Base-by-base conservation (phyloP, 2,113 vertebrate species). In the Centropus unirufus region DNA sequence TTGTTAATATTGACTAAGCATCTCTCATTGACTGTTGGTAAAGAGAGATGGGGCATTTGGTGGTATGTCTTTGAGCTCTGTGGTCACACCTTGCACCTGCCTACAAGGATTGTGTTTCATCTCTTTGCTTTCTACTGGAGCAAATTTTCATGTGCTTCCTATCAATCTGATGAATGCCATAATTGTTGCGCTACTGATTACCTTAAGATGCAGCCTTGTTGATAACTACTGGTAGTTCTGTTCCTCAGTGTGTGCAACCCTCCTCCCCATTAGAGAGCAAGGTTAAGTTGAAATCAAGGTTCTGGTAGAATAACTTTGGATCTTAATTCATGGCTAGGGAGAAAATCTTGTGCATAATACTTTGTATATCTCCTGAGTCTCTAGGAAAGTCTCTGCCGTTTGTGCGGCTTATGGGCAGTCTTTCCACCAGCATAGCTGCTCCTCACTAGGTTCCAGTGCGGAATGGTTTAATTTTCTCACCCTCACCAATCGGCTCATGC, bases 261-360 rank as follows among this genome's bases (percentile, higher is more conserved):
- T 75, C 13, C 52, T 84, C 70, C 0, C 0, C 52, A 87, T 4
- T 49, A 46, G 40, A 89, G 14, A 69, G 23, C 32, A 68, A 64
- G 22, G 29, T 52, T 61, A 57, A 61, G 40, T 34, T 63, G 46
- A 57, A 82, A 68, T 13, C 11, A 27, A 32, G 29, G 51, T 61
- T 24, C 19, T 0, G 0, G 22, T 17, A 34, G 30, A 90, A n/a
- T 24, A 85, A 61, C 16, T 73, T 49, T 5, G n/a, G 21, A 52
- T 75, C 40, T 47, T 74, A 72, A 68, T 49, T 63, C 54, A 47
- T 18, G 34, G 8, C 32, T 15, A 24, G 26, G 14, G 23, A 76
- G 49, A 34, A 92, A 76, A 88, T 14, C 23, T 80, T 54, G 24
- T 75, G 27, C 39, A 5, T 14, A 18, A 51, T 15, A 8, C 9